Base-by-base conservation (phyloP, 2,113 vertebrate genomes). In the Irena cyanogastra region DNA sequence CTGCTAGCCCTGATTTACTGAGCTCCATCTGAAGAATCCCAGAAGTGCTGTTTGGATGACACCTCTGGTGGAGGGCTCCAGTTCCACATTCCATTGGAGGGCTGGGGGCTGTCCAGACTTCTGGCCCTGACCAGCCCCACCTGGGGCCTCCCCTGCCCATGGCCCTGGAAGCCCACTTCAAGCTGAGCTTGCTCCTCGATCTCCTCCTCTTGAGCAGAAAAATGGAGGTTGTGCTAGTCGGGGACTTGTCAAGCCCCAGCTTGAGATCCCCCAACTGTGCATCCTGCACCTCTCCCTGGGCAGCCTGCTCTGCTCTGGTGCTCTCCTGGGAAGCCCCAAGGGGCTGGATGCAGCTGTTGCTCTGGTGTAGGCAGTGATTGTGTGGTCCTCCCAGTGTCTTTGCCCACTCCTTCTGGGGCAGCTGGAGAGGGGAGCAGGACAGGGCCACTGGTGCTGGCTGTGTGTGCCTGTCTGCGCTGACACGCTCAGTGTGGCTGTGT, bases 401-500 rank as follows among this genome's bases (percentile, higher is more conserved):
- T 60, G 16, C 16, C 10, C 66, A 37, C 42, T 54, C 17, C 28
- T 66, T 17, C 35, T 66, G n/a, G n/a, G n/a, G n/a, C 8, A 56
- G 41, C 16, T 9, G 11, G 28, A 39, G 10, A 39, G 18, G 10
- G 13, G 16, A 82, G 33, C 6, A 50, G 53, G 53, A 15, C 5
- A 42, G 80, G 35, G 44, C 17, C 24, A 16, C 5, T 17, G 44
- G 35, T 60, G 31, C 28, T 41, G 31, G 11, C 53, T 77, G 30
- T 50, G 41, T 13, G 12, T 59, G 22, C 17, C 20, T 13, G 21
- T 13, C 20, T 35, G 35, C 1, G 2, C 15, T 39, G 61, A 65
- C 20, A 20, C 9, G 4, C 13, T 8, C 2, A 1, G 16, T 3
- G 35, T 0, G 2, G 6, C 45, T n/a, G 26, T 41, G 35, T 2